phyloP scores from a whole-genome alignment of 2,888 invertebrate genomes.

The Drosophila rellima region DNA sequence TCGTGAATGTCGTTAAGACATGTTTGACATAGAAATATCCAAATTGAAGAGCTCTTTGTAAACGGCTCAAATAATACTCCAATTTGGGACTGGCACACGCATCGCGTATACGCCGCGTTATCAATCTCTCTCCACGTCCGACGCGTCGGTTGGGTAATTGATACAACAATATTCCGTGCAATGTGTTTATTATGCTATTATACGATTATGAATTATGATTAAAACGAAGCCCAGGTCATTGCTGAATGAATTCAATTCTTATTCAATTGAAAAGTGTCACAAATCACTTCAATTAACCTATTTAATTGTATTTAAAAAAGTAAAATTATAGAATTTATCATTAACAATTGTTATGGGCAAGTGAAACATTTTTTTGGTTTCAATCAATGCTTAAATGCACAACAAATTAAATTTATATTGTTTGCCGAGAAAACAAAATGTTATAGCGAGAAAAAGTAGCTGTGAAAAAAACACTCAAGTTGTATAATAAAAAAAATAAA shows the following conservation, averaged over 20 bases:
- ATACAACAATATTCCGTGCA: constrained; percentile 42
- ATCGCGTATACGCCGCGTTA: constrained; percentile 53
- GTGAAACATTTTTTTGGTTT: constrained; percentile 14
- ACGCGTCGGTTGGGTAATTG: constrained; percentile 54
- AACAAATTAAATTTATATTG: constrained; percentile 21
- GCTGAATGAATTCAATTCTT: constrained; percentile 37
- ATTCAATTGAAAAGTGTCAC: constrained; percentile 50
- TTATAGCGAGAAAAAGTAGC: constrained; percentile 14
- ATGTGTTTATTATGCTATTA: constrained; percentile 68
- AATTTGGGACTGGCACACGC: constrained; percentile 22
- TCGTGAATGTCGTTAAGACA: no score
- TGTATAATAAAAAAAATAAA: constrained; percentile 16
- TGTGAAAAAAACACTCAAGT: constrained; percentile 17
- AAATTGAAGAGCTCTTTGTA: constrained; percentile 12
- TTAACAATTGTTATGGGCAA: constrained; percentile 33
- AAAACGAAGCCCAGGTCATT: constrained; percentile 39
- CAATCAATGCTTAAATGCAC: constrained; percentile 27
- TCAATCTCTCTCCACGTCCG: constrained; percentile 21
- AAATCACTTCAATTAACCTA: constrained; percentile 32
- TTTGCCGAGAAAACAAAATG: constrained; percentile 25
- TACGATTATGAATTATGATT: constrained; percentile 61
- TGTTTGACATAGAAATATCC: constrained; percentile 22
- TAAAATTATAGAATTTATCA: constrained; percentile 54
- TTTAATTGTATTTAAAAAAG: constrained; percentile 25
- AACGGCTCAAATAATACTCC: constrained; percentile 13